These are phyloP conservation scores for Buphagus erythrorhynchus DNA, from an alignment of 2,797 vertebrate genomes.

Conservation along the genomic window DNA sequence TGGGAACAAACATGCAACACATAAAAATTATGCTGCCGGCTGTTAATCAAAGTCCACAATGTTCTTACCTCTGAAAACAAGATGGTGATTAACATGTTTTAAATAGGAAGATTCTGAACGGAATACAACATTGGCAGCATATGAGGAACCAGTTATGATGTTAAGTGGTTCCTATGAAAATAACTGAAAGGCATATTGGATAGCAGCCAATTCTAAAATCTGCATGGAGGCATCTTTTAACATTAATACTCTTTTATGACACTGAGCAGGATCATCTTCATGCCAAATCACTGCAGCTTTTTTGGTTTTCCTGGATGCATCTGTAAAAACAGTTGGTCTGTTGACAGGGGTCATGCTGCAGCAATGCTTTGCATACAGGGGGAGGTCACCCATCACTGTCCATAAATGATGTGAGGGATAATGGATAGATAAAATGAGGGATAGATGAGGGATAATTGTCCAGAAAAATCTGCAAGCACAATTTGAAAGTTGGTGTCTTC, in stretches of 20 bases:
- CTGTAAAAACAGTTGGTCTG: not conserved
- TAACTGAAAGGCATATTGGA: not conserved
- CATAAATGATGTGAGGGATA: not conserved
- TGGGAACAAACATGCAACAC: not conserved
- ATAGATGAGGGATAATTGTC: too few species aligned
- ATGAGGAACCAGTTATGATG: not conserved
- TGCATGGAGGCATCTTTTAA: not conserved
- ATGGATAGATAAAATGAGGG: not conserved
- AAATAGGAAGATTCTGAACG: not conserved
- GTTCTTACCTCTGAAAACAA: not conserved
- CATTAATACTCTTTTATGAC: not conserved
- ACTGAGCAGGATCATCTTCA: not conserved
- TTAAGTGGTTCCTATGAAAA: not conserved
- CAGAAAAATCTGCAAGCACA: not conserved
- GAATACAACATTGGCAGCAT: not conserved
- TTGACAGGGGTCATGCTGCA: not conserved
- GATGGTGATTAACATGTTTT: not conserved
- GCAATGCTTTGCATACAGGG: accelerated
- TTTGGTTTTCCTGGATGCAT: not conserved
- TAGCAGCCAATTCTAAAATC: not conserved
- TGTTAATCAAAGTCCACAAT: not conserved
- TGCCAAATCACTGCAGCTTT: not conserved
- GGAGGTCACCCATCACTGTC: not conserved
- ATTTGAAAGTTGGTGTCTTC: not conserved
- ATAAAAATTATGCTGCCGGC: not conserved